Percentiles rank a stretch among this genome's conserved stretches.
Evolutionary conservation across 2,888 invertebrate species (phyloP).

Genomic region (Trypoxylon attenuatum): DNA sequence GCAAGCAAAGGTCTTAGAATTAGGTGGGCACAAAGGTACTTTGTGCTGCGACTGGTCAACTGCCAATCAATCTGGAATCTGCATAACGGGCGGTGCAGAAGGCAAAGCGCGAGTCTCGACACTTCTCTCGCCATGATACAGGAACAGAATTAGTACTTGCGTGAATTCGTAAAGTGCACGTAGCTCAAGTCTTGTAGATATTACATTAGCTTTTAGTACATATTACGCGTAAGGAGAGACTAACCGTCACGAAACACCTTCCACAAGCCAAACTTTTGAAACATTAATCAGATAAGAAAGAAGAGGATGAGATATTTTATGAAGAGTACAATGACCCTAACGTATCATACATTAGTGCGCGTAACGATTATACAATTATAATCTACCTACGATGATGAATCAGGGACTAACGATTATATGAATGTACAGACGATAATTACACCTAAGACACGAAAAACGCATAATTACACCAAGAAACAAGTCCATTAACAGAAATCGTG

Average conservation of each 20-base stretch:
- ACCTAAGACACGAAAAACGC: constrained; percentile 23
- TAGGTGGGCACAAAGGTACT: constrained; percentile 77
- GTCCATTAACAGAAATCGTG: no score
- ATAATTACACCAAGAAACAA: no score
- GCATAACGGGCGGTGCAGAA: constrained; percentile 78
- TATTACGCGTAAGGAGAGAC: constrained; percentile 16
- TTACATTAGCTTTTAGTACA: constrained; percentile 21
- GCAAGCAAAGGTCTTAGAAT: constrained; percentile 73
- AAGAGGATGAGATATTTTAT: constrained; percentile 39
- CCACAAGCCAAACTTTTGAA: constrained; percentile 2
- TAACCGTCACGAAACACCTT: constrained; percentile 10
- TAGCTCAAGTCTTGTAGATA: constrained; percentile 51
- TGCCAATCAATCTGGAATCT: constrained; percentile 78
- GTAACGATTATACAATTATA: constrained; percentile 34
- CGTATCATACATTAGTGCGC: constrained; percentile 37
- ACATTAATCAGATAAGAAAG: constrained; percentile 8
- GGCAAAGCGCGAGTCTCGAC: constrained; percentile 79
- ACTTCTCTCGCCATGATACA: constrained; percentile 75
- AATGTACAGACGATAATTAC: constrained; percentile 40
- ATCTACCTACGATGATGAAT: constrained; percentile 43
- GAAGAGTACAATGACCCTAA: constrained; percentile 47
- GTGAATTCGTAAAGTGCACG: constrained; percentile 69
- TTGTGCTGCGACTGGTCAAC: constrained; percentile 80
- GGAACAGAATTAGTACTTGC: constrained; percentile 68
- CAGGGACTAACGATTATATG: constrained; percentile 50